Conservation (phyloP, 2,113 vertebrate species). For the Microcebus ravelobensis region DNA sequence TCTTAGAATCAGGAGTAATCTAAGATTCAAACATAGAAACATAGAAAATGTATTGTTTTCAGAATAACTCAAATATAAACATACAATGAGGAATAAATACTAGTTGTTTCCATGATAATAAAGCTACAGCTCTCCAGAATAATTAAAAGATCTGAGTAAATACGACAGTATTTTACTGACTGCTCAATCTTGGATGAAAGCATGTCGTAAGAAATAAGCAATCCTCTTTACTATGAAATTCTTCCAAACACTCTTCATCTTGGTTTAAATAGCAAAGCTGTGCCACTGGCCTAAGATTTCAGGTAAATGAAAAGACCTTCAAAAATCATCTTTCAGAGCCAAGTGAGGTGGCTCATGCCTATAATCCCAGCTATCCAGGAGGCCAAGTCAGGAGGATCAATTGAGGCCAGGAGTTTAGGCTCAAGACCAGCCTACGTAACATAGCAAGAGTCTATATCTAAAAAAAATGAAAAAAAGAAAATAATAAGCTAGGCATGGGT, state of each 20-base stretch:
- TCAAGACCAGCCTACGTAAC: too few relatives aligned
- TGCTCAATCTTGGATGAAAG: not conserved
- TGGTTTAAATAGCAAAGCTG: not conserved
- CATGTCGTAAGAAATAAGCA: not conserved
- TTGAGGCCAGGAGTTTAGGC: too few relatives aligned
- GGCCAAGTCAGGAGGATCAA: too few relatives aligned
- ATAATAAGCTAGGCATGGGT: too few relatives aligned
- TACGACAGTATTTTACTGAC: not conserved
- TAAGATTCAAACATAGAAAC: slow-evolving; percentile 71
- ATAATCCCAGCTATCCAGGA: too few relatives aligned
- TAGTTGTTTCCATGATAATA: not conserved
- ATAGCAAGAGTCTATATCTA: too few relatives aligned
- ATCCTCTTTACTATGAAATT: not conserved
- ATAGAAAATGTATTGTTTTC: not conserved
- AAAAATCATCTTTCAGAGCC: not conserved
- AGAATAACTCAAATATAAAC: slow-evolving; percentile 5
- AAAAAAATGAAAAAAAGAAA: too few relatives aligned
- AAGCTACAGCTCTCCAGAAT: not conserved
- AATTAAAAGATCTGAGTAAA: not conserved
- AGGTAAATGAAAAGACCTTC: not conserved
- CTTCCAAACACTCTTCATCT: not conserved
- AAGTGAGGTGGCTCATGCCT: too few relatives aligned
- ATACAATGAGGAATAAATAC: not conserved
- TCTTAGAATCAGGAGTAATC: slow-evolving; percentile 90
- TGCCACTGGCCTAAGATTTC: not conserved